Evolutionary conservation across 2,113 vertebrate species (phyloP), one percentile per base, ranked within the genome.

Genomic region (Equus przewalskii): DNA sequence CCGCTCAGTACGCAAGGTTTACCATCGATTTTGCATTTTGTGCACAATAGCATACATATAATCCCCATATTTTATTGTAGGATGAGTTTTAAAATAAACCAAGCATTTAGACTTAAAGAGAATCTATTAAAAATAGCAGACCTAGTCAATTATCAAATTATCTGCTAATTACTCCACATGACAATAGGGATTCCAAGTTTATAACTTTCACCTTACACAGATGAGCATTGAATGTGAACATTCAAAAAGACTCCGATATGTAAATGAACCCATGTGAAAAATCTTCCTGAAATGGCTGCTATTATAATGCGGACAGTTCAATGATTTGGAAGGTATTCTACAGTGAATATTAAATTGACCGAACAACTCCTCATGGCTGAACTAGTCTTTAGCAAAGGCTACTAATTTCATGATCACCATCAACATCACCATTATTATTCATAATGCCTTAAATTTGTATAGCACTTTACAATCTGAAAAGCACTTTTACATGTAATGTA

Each of bases 11-110:
- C 94, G 98, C 98, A 97, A 97, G 85, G 56, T 49, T 96, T 89
- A 76, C 58, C 94, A 98, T 96, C 98, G 97, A 98, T 98, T 98
- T 98, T 95, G 91, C 28, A n/a, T 69, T 98, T 98, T 95, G 19
- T 93, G 65, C 70, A 96, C 94, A 96, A 91, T 44, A 96, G 22
- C 36, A 96, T 10, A 94, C 44, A 88, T 51, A 97, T 0, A 54
- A 89, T 86, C 8, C 30, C 11, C 9, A 36, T 94, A 96, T 93
- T 98, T 97, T 98, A 10, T n/a, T 65, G 2, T 91, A 87, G 51
- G 9, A 72, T 91, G 44, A 78, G 64, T 95, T 95, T 96, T 98
- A 94, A 98, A 95, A 96, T 95, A 97, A 97, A 89, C 0, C 0
- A 92, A 98, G 96, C 11, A 95, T 96, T 96, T 97, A 84, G 30